phyloP scores from a whole-genome alignment of 2,797 vertebrate genomes.

The Gallirallus australis region DNA sequence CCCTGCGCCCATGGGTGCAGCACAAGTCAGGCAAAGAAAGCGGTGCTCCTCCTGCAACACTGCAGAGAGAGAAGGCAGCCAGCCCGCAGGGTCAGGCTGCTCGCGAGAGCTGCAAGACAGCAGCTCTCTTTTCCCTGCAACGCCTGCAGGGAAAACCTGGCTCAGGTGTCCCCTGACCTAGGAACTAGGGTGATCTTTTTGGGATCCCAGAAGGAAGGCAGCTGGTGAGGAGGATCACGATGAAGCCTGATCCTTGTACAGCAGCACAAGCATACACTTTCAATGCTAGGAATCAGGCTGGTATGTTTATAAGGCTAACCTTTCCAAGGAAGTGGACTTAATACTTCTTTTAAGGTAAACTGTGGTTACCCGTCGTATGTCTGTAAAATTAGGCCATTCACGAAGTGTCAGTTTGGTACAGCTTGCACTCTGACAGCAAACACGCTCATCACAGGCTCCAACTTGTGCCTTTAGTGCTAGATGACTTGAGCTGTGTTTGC shows the following conservation, averaged over 20 bases:
- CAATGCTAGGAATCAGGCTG: background rate
- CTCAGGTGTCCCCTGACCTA: background rate
- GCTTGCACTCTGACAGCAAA: background rate
- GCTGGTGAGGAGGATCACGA: rapidly evolving
- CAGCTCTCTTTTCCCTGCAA: no score
- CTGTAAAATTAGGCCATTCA: background rate
- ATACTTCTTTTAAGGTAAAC: background rate
- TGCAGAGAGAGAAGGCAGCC: background rate
- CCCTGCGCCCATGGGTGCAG: background rate
- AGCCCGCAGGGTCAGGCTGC: background rate
- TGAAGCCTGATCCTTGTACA: background rate
- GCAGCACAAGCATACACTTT: background rate
- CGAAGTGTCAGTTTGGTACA: background rate
- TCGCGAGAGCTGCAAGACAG: rapidly evolving
- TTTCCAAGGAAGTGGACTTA: background rate
- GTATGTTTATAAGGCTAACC: background rate
- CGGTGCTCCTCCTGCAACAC: rapidly evolving
- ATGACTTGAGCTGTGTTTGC: background rate
- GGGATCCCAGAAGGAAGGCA: background rate
- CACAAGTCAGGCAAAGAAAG: background rate
- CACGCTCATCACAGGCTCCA: background rate
- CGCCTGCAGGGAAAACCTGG: background rate
- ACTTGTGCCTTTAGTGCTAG: background rate
- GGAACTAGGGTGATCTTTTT: background rate
- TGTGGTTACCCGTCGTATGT: rapidly evolving